Evolutionary conservation across 1,140 invertebrate species (phyloP).

Genomic region (Pachypsylla venusta): DNA sequence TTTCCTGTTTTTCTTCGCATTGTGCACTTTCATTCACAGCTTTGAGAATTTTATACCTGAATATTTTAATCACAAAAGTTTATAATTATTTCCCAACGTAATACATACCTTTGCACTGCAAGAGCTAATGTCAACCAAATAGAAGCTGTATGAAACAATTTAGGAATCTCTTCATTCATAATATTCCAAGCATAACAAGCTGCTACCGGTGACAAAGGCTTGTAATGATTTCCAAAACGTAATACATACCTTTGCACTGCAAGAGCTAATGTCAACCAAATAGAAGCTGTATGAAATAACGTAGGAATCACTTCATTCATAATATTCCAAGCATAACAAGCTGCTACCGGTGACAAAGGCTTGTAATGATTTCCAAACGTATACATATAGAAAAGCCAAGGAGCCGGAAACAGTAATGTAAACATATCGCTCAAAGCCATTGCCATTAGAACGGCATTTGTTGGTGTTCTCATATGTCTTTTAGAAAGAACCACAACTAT

Average conservation of each 20-base stretch:
- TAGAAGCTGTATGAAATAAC: conserved; percentile 81
- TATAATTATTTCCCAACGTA: too few species aligned
- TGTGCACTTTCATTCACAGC: too few species aligned
- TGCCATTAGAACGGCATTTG: conserved; percentile 49
- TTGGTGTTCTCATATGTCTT: conserved; percentile 50
- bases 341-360: conserved; percentile 49
- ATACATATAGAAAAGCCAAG: conserved; percentile 80
- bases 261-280: conserved; percentile 74
- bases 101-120: conserved; percentile 52
- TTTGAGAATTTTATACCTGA: too few species aligned
- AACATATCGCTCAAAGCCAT: conserved; percentile 91
- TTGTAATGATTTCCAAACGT: conserved; percentile 71
- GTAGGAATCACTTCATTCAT: conserved; percentile 75
- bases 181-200: conserved; percentile 62
- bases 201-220: conserved; percentile 50
- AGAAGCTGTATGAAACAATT: conserved; percentile 80
- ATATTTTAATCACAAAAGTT: too few species aligned
- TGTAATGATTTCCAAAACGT: conserved; percentile 59
- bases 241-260: conserved; percentile 52
- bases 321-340: conserved; percentile 60
- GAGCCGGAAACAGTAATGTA: conserved; percentile 73
- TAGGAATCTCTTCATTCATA: conserved; percentile 72
- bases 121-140: conserved; percentile 79
- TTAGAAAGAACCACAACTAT: conserved; percentile 65
- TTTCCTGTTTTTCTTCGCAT: too few species aligned